phyloP scores from a whole-genome alignment of 2,797 vertebrate genomes.

The Pangasius mekongensis region DNA sequence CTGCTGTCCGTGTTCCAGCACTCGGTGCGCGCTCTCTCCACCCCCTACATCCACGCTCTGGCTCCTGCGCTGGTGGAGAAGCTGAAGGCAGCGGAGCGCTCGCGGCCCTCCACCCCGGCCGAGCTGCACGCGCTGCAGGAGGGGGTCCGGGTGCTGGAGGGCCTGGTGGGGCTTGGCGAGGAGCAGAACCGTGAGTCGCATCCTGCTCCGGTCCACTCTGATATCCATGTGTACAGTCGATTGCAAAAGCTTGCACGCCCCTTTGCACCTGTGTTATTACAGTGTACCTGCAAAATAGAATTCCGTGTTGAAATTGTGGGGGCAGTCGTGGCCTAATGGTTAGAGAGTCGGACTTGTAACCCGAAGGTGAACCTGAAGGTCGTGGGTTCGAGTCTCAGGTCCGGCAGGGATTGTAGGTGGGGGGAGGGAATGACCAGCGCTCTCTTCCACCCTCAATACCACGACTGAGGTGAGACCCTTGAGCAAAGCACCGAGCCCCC shows the following conservation, averaged over 20 bases:
- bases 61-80: constrained; percentile 94
- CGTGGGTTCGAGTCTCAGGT: no score
- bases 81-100: constrained; percentile 89
- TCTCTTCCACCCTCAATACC: no score
- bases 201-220: not conserved
- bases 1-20: constrained; percentile 96
- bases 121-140: constrained; percentile 95
- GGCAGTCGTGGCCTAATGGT: no score
- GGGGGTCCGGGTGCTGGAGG: constrained; percentile 94
- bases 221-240: no score
- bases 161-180: constrained; percentile 90
- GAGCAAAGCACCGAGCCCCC: no score
- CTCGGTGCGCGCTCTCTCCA: constrained; percentile 88
- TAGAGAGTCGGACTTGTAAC: no score
- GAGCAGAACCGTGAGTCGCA: constrained; percentile 91
- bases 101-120: constrained; percentile 77
- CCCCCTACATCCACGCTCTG: constrained; percentile 93
- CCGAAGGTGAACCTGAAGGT: no score
- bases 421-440: no score
- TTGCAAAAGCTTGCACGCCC: not conserved
- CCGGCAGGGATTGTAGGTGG: no score
- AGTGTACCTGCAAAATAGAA: not conserved
- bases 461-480: no score
- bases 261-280: not conserved
- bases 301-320: not conserved